Conservation (phyloP, 2,888 invertebrate genomes). For the Actias luna region DNA sequence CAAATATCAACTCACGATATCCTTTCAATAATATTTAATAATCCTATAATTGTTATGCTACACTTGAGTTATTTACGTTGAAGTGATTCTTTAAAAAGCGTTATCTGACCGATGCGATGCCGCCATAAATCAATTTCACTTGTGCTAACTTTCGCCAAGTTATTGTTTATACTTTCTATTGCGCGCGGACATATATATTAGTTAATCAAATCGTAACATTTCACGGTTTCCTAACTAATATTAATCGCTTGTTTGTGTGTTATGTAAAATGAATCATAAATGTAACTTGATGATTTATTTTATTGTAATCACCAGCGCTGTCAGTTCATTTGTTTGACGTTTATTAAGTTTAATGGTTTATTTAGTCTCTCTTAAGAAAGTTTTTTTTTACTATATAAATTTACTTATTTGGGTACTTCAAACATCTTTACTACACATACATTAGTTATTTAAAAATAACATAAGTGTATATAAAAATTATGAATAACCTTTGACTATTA, state of each 20-base stretch:
- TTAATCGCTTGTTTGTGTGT: slow-evolving; percentile 49
- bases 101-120: slow-evolving; percentile 51
- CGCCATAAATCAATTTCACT: slow-evolving; percentile 79
- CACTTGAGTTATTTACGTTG: no score
- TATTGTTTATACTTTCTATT: slow-evolving; percentile 81
- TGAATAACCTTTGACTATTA: no score
- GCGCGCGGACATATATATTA: slow-evolving; percentile 53
- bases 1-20: slow-evolving; percentile 25
- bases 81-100: slow-evolving; percentile 75
- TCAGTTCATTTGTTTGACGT: slow-evolving; percentile 17
- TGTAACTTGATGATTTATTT: slow-evolving; percentile 19
- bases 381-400: not conserved
- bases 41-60: slow-evolving; percentile 76
- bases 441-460: no score
- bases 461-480: no score
- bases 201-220: slow-evolving; percentile 69
- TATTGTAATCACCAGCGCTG: slow-evolving; percentile 13
- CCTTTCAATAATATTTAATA: slow-evolving; percentile 62
- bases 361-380: slow-evolving; percentile 9
- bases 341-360: slow-evolving; percentile 12
- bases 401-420: no score
- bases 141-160: slow-evolving; percentile 72
- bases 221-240: slow-evolving; percentile 62
- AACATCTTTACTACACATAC: no score
- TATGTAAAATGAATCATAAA: slow-evolving; percentile 21